These are phyloP conservation scores for Australoheros facetus DNA, from an alignment of 2,797 vertebrate species.

Conservation along the genomic window DNA sequence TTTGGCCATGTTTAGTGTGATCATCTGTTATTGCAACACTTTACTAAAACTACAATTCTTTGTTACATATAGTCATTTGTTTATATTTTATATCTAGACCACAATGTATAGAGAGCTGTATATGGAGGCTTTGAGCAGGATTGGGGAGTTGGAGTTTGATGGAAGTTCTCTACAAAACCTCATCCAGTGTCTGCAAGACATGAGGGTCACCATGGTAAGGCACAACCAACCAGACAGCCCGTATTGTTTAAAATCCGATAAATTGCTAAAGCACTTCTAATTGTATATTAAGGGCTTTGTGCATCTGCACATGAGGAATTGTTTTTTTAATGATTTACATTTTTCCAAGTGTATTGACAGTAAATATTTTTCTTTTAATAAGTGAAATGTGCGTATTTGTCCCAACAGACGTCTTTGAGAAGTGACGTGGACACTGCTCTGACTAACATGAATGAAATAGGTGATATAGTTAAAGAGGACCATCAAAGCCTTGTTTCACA, in stretches of 20 bases:
- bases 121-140: conserved; percentile 70
- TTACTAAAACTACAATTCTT: background rate
- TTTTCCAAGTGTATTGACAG: too few species aligned
- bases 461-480: conserved; percentile 64
- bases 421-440: conserved; percentile 68
- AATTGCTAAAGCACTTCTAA: background rate
- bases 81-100: conserved; percentile 66
- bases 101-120: conserved; percentile 79
- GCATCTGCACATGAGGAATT: background rate
- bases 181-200: conserved; percentile 65
- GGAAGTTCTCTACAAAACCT: conserved; percentile 67
- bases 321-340: background rate
- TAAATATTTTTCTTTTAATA: background rate
- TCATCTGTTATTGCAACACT: too few species aligned
- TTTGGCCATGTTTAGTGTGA: too few species aligned
- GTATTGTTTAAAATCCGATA: background rate
- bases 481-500: conserved; percentile 71
- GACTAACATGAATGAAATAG: conserved; percentile 63
- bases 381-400: conserved; percentile 8
- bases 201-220: conserved; percentile 70
- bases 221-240: background rate
- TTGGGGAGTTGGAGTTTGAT: conserved; percentile 74
- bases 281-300: background rate
- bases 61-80: background rate
- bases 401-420: conserved; percentile 64